phyloP scores from a whole-genome alignment of 37 sponge, comb jelly and placozoan genomes.

The Spongia lamella region DNA sequence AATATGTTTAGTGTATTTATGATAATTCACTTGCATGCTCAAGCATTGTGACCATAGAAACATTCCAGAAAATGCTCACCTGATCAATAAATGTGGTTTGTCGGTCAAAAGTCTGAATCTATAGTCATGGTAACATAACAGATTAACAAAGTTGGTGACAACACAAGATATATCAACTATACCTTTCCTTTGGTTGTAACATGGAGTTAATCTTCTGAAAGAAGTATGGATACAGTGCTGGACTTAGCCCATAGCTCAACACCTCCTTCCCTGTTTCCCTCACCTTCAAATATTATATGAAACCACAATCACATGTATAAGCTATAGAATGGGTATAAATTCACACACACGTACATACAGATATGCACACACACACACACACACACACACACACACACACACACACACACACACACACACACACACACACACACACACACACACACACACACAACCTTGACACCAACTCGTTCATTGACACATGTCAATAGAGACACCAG shows the following conservation, averaged over 20 bases:
- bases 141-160: no score
- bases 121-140: background rate
- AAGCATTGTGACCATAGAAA: no score
- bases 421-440: no score
- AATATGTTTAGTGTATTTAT: no score
- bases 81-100: constrained; percentile 78
- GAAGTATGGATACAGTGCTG: constrained; percentile 58
- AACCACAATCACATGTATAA: background rate
- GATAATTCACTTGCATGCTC: no score
- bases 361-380: no score
- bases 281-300: background rate
- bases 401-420: no score
- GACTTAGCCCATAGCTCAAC: constrained; percentile 74
- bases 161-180: no score
- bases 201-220: constrained; percentile 52
- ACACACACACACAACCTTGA: no score
- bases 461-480: constrained; percentile 71
- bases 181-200: background rate
- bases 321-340: no score
- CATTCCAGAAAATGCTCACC: constrained; percentile 66
- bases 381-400: no score
- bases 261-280: constrained; percentile 78
- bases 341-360: no score
- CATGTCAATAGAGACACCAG: constrained; percentile 66
- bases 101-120: constrained; percentile 21